Base-by-base conservation (phyloP, 2,113 vertebrate species). In the Mastomys coucha region DNA sequence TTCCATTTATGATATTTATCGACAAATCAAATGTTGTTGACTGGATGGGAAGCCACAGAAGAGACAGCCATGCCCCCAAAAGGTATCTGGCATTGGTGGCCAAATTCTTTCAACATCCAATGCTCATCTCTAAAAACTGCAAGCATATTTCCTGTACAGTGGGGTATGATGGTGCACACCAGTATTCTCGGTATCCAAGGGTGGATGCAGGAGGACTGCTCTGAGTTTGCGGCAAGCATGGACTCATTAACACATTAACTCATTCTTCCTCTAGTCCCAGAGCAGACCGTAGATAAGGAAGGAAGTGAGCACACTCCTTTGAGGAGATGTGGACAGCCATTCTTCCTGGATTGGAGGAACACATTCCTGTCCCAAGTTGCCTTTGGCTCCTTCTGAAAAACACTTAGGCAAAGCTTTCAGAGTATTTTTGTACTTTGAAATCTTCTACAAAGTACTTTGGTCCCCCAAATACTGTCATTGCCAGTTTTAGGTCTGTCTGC, bases 351-450 rank as follows among this genome's bases (percentile, higher is more conserved):
- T 17, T 36, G 5, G 19, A n/a, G 53, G 7, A 26, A 26, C 7
- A 56, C 7, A 42, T 33, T 39, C 56, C 51, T 86, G 65, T 6
- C 24, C 49, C 85, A 39, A 39, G 24, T 0, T 58, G 31, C n/a
- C 49, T 49, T 91, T 45, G 53, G 36, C n/a, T 97, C 76, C 76
- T 93, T 91, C n/a, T 76, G 58, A 33, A 94, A 65, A 80, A 19
- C 80, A 26, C 42, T 77, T 53, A 49, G 31, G 42, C 20, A 26
- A 91, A 49, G 39, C 39, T 89, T 93, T 91, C 24, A 31, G 24
- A 17, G 42, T 36, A 76, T 67, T 67, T 67, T 67, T 26, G 10
- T 28, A 67, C 10, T 67, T 67, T 67, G 26, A 67, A 67, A 67
- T 31, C 28, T 67, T 67, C 26, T 67, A 67, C 63, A 28, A 31